A percentile compares a stretch with the other conserved stretches of the same genome.
These are phyloP conservation scores for Helobdella robusta DNA, from an alignment of 2,888 invertebrate species.

Conservation along the genomic window DNA sequence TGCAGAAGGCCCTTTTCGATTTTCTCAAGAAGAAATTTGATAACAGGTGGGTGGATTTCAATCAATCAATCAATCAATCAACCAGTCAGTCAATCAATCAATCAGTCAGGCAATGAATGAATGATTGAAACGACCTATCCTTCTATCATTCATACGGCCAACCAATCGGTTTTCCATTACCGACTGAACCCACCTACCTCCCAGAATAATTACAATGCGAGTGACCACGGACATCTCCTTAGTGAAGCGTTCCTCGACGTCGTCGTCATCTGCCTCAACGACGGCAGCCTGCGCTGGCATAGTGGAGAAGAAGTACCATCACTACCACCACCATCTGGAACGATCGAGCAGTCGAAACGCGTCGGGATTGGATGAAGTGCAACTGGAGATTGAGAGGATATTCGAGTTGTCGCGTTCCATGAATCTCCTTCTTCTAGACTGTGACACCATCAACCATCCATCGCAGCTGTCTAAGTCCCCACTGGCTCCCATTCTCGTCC, in stretches of 20 bases:
- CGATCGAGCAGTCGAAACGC: not conserved
- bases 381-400: slow-evolving; percentile 22
- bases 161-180: not conserved
- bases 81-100: no score
- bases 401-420: slow-evolving; percentile 11
- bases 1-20: slow-evolving; percentile 23
- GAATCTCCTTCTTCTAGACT: slow-evolving; percentile 19
- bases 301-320: not conserved
- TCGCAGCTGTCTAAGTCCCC: slow-evolving; percentile 23
- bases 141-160: not conserved
- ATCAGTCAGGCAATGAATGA: no score
- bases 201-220: not conserved
- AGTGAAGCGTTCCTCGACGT: not conserved
- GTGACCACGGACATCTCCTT: slow-evolving; percentile 1
- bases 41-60: slow-evolving; percentile 29
- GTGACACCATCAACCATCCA: slow-evolving; percentile 24
- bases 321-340: not conserved
- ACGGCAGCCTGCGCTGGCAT: not conserved
- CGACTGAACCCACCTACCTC: not conserved
- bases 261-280: not conserved
- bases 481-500: slow-evolving; percentile 20
- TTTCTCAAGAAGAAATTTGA: slow-evolving; percentile 21
- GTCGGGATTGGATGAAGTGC: slow-evolving; percentile 14
- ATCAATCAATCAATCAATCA: not conserved
- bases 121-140: not conserved